A percentile compares a stretch with the other conserved stretches of the same genome.
Conservation (phyloP, 2,113 vertebrate genomes). For the Nipponia nippon region DNA sequence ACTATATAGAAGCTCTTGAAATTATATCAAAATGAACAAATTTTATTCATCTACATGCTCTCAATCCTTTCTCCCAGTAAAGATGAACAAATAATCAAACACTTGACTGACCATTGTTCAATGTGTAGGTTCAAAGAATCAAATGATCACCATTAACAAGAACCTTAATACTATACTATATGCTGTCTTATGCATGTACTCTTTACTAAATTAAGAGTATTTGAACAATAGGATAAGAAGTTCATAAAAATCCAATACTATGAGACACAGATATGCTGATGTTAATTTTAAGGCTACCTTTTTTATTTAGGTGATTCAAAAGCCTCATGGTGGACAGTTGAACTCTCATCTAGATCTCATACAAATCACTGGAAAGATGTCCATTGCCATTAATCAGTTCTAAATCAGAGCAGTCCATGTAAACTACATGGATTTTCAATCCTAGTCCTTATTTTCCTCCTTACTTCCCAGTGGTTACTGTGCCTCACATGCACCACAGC, state of each 20-base stretch:
- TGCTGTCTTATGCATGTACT: background rate
- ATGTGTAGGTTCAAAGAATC: background rate
- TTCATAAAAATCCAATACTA: background rate
- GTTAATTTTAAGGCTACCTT: background rate
- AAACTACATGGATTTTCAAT: background rate
- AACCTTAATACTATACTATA: background rate
- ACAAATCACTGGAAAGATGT: background rate
- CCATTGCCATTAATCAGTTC: background rate
- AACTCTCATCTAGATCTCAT: background rate
- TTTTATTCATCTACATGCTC: background rate
- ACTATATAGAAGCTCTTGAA: background rate
- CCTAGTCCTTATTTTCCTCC: background rate
- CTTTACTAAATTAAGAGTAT: background rate
- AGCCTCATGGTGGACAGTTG: background rate
- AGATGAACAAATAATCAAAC: background rate
- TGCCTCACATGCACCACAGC: background rate
- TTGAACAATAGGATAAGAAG: background rate
- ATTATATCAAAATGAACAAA: background rate
- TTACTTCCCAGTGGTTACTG: background rate
- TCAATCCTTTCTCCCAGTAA: background rate
- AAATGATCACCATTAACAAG: background rate
- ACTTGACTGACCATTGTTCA: background rate
- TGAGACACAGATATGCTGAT: background rate
- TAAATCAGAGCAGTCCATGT: background rate
- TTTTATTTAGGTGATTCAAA: background rate